Conservation (phyloP, 2,113 vertebrate species). For the Carassius carassius region DNA sequence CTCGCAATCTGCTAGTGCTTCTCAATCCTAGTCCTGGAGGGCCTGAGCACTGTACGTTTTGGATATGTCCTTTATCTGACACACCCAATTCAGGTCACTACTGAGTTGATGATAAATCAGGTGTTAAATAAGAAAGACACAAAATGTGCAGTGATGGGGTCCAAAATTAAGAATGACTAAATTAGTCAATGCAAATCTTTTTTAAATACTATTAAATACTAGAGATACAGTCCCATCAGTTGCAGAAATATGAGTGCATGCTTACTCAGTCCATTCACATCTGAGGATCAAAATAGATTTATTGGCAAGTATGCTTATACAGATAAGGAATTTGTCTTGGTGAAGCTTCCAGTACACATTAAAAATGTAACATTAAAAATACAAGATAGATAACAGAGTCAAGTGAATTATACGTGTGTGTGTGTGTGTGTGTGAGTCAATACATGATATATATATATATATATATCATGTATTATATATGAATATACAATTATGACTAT, state of each 20-base stretch:
- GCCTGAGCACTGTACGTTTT: not conserved
- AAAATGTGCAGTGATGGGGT: not conserved
- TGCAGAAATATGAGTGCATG: not conserved
- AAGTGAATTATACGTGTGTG: no score
- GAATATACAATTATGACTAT: no score
- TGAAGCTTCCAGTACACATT: no score
- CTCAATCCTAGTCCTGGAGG: constrained; percentile 10
- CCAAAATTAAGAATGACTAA: not conserved
- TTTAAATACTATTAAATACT: not conserved
- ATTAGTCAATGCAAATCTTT: not conserved
- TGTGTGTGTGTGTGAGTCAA: no score
- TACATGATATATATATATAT: no score
- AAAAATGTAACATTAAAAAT: no score
- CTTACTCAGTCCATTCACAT: not conserved
- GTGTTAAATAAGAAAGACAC: not conserved
- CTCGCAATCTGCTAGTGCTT: constrained; percentile 50
- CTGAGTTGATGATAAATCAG: not conserved
- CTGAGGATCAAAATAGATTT: no score
- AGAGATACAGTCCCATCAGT: no score
- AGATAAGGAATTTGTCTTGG: no score
- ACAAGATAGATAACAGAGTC: no score
- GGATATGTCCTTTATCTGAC: constrained; percentile 3
- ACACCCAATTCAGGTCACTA: not conserved
- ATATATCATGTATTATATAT: no score
- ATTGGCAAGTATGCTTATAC: no score